Evolutionary conservation across 2,888 invertebrate genomes (phyloP).

Genomic region (Notocelia uddmanniana): DNA sequence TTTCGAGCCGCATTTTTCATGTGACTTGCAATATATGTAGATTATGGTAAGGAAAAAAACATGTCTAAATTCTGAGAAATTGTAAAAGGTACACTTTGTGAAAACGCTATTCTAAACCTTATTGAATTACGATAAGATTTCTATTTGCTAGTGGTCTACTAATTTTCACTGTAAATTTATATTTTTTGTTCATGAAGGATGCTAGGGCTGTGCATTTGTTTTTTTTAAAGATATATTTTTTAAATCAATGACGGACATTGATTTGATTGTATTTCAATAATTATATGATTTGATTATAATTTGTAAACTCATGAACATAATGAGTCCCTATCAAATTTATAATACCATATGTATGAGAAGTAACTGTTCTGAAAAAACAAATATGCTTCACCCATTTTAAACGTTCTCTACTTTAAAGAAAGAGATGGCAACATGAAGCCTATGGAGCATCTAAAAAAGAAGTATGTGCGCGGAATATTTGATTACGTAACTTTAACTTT

Average conservation of each 20-base stretch:
- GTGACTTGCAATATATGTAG: too few species aligned
- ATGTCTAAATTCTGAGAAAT: not conserved
- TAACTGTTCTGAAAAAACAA: not conserved
- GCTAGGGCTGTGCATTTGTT: slow-evolving; percentile 21
- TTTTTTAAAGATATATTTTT: slow-evolving; percentile 28
- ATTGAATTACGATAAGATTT: not conserved
- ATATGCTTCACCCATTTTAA: not conserved
- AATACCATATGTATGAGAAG: not conserved
- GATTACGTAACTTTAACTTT: not conserved
- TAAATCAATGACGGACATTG: slow-evolving; percentile 11
- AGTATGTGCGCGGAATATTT: not conserved
- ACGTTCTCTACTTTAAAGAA: not conserved
- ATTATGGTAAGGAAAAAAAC: not conserved
- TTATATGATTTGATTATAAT: slow-evolving; percentile 3
- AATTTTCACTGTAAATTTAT: not conserved
- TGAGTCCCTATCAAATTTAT: not conserved
- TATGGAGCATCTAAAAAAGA: not conserved
- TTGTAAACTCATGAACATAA: not conserved
- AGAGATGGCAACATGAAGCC: not conserved
- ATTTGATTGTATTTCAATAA: slow-evolving; percentile 28
- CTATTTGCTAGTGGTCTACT: not conserved
- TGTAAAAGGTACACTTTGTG: not conserved
- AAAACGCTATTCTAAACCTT: not conserved
- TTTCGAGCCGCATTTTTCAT: too few species aligned
- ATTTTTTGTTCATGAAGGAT: slow-evolving; percentile 7